Conservation (phyloP, 2,888 invertebrate species). For the Brachypalpus laphriformis region DNA sequence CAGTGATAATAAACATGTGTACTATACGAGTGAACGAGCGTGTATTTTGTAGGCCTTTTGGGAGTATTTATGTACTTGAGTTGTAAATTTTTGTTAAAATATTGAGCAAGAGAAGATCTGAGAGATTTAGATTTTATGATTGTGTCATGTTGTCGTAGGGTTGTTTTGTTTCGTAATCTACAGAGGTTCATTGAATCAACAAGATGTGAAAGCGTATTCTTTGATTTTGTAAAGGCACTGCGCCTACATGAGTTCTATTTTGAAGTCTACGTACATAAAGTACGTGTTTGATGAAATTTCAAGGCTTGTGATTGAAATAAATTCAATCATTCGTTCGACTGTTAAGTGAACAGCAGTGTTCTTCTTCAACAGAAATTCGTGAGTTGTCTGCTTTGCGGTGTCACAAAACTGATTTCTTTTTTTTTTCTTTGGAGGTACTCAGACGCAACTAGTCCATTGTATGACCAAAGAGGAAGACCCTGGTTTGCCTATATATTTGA, state of each 20-base stretch:
- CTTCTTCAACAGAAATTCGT: too few species aligned
- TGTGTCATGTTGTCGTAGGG: neutral
- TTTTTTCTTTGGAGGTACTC: too few species aligned
- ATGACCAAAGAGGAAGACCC: too few species aligned
- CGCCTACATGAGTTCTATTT: neutral
- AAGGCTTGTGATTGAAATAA: neutral
- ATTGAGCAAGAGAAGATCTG: constrained; percentile 6
- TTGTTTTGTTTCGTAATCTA: neutral
- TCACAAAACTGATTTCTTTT: too few species aligned
- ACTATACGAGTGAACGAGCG: neutral
- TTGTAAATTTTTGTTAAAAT: constrained; percentile 1
- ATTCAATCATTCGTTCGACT: neutral
- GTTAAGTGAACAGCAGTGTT: too few species aligned
- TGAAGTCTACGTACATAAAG: neutral
- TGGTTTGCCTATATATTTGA: too few species aligned
- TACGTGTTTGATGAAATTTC: too few species aligned
- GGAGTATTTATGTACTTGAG: constrained; percentile 12
- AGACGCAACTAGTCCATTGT: too few species aligned
- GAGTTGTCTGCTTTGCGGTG: too few species aligned
- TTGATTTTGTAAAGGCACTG: neutral
- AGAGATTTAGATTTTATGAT: neutral
- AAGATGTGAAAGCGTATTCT: neutral
- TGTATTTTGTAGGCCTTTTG: neutral
- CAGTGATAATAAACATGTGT: constrained; percentile 52
- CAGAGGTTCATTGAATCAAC: neutral